Percentiles rank a stretch among this genome's conserved stretches.
Conservation (phyloP, 64 coral and sea anemone species). For the Stichodactyla mertensii region DNA sequence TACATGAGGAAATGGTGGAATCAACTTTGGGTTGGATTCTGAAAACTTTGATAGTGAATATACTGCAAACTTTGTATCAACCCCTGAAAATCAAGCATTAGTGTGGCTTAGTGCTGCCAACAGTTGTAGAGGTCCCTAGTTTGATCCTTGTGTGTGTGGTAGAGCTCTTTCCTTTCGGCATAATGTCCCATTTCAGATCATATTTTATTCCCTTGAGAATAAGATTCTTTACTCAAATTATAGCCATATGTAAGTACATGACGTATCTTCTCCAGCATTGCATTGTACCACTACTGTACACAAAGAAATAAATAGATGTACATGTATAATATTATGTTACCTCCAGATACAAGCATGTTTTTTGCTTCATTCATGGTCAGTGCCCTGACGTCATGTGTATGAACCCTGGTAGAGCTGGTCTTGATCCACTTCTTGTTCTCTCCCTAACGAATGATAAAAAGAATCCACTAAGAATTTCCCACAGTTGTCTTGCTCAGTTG, state of each 20-base stretch:
- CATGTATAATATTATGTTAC: conserved; percentile 15
- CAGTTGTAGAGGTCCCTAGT: no score
- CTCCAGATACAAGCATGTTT: conserved; percentile 64
- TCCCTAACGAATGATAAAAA: not conserved
- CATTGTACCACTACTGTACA: no score
- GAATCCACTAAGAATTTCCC: no score
- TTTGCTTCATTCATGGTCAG: conserved; percentile 34
- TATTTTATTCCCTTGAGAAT: no score
- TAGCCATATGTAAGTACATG: no score
- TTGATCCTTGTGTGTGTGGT: no score
- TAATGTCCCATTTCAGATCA: no score
- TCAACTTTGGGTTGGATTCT: conserved; percentile 13
- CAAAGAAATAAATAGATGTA: no score
- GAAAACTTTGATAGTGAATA: conserved; percentile 50
- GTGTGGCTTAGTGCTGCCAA: not conserved
- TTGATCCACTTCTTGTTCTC: conserved; percentile 40
- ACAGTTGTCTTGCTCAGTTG: no score
- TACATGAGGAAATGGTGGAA: conserved; percentile 65
- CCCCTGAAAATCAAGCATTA: conserved; percentile 21
- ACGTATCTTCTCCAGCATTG: no score
- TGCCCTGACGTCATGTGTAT: conserved; percentile 71
- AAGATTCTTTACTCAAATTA: no score
- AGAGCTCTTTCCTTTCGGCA: no score
- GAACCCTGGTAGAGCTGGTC: conserved; percentile 45
- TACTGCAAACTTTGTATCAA: conserved; percentile 49